Percentiles rank a stretch among this genome's conserved stretches.
phyloP scores from a whole-genome alignment of 2,888 invertebrate species.

The Noctua comes region DNA sequence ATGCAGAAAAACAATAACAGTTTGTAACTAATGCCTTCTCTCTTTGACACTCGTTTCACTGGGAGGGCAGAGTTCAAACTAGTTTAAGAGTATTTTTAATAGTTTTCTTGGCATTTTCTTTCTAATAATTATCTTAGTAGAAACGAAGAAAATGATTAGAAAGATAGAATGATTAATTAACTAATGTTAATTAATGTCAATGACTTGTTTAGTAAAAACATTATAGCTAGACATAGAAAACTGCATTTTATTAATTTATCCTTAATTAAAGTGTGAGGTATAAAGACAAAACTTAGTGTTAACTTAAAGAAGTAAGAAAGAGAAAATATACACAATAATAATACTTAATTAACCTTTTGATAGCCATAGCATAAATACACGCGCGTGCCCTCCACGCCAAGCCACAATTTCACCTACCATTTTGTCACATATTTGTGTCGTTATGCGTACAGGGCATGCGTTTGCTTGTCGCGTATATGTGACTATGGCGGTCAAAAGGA shows the following conservation, averaged over 20 bases:
- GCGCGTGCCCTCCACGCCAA: too few species aligned
- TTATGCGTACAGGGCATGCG: too few species aligned
- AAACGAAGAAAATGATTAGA: neutral
- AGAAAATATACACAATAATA: neutral
- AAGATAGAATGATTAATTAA: too few species aligned
- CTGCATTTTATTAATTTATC: neutral
- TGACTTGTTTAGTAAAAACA: neutral
- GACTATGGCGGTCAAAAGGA: too few species aligned
- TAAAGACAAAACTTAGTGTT: neutral
- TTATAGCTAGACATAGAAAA: neutral
- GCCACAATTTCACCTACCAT: too few species aligned
- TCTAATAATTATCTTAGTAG: neutral
- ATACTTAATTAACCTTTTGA: neutral
- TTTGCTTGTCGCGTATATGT: too few species aligned
- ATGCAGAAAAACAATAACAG: slow-evolving; percentile 57
- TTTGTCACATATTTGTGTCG: too few species aligned
- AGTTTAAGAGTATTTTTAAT: slow-evolving; percentile 20
- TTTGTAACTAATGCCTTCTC: slow-evolving; percentile 36
- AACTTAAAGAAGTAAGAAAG: neutral
- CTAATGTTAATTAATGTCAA: neutral
- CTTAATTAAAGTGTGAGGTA: neutral
- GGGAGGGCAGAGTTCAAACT: slow-evolving; percentile 43
- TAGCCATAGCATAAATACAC: too few species aligned
- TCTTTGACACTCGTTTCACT: slow-evolving; percentile 43
- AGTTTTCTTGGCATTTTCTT: slow-evolving; percentile 5